Evolutionary conservation across 2,113 vertebrate genomes (phyloP), one percentile per base, ranked within the genome.

Genomic region (Tylochromis polylepis): DNA sequence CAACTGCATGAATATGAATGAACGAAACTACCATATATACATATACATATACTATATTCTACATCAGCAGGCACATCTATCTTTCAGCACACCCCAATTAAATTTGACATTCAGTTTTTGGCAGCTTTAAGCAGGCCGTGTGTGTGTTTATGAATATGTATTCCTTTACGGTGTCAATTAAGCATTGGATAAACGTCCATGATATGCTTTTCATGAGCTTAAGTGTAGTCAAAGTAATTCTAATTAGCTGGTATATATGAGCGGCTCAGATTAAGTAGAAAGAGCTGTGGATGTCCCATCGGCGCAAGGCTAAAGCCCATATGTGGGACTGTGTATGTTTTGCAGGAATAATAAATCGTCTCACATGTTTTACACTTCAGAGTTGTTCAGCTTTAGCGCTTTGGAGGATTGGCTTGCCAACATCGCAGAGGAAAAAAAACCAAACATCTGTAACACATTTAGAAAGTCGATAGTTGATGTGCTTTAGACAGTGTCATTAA

Each of bases 391-490:
- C 81, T 82, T 93, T 88, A 88, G 87, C 5, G 89, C 78, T 82
- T 67, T 85, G 90, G 88, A 67, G 89, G 91, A 93, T 92, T 87
- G 36, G 31, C 88, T 87, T 84, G 92, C 90, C 89, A 93, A 85
- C 27, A 86, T 91, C 95, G 82, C 57, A 31, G 14, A 79, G 80
- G 57, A 57, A 55, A 78, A 62, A 51, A 56, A 77, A 10, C 14
- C 56, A 67, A 58, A 95, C 94, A 96, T 96, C 94, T 96, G 95
- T 92, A 91, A 95, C 87, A 91, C 90, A 96, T 96, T 96, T 95
- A 70, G 84, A 86, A 87, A 95, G 91, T 86, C 43, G 91, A 93
- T 77, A 53, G 94, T 88, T 90, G 93, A 95, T 88, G 88, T 93
- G 88, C 62, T 84, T 94, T 85, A 87, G 93, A 96, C 90, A 51